Base-by-base conservation (phyloP, 1,140 invertebrate genomes). In the Saccostrea glomerata region DNA sequence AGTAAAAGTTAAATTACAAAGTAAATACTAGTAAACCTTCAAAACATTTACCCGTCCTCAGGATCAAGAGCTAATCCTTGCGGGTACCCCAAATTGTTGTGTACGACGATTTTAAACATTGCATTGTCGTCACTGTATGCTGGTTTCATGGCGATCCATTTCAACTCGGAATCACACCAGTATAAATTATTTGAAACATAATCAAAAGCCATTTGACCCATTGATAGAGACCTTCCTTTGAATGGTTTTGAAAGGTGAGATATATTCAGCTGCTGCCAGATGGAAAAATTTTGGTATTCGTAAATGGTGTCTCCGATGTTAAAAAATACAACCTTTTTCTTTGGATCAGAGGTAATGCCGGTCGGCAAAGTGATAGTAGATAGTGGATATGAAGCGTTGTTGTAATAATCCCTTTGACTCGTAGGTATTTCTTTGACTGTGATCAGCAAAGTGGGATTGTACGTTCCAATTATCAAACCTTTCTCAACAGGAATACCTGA, bases 141-240 rank as follows among this genome's bases (percentile, higher is more conserved):
- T 83, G 82, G 82, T 56, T 83, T 47, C 82, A 83, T 83, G 9
- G 82, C 82, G 11, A 83, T 83, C 82, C 82, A 83, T 20, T 83
- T 54, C 11, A n/a, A 15, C 13, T 15, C 17, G 7, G 40, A 25
- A 47, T 83, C 82, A 54, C 40, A 54, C 82, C 82, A 83, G 23
- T 83, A 83, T 36, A 83, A 25, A 83, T 83, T 83, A 54, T 30
- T 25, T 20, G 82, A 83, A 20, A 83, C n/a, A 47, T 56, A 83
- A 23, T 83, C 82, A 83, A 83, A 83, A 17, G 82, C 82, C 5
- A 83, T 56, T n/a, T 56, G 40, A 15, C 82, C 36, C 2, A 25
- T 23, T 25, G 66, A 73, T 25, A 9, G 23, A 25, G 66, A 73
- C 66, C 23, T 73, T 12, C 66, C 66, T 73, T 30, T 25, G 23